These are phyloP conservation scores for Hippocampus kuda DNA, from an alignment of 2,797 vertebrate genomes.

Conservation along the genomic window DNA sequence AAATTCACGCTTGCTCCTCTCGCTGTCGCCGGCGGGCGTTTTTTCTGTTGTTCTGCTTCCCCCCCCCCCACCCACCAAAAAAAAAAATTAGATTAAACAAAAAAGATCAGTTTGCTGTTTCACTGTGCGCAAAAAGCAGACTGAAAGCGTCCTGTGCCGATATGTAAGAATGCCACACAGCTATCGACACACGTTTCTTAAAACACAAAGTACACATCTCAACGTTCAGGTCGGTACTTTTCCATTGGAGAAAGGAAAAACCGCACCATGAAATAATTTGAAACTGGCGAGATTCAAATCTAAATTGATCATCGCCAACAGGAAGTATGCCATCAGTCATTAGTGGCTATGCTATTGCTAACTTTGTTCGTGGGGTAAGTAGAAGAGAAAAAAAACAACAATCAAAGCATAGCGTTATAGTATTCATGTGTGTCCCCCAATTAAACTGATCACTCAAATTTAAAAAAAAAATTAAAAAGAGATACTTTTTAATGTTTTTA, in stretches of 20 bases:
- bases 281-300: no score
- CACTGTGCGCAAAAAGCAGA: not conserved
- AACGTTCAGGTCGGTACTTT: no score
- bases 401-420: not conserved
- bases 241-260: no score
- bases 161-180: no score
- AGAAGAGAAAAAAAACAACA: not conserved
- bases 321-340: no score
- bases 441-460: not conserved
- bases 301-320: no score
- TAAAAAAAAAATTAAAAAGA: no score
- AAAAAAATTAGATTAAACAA: constrained; percentile 37
- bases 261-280: no score
- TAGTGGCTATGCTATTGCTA: not conserved
- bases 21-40: constrained; percentile 22
- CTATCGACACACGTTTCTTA: not conserved
- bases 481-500: not conserved
- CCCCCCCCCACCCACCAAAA: constrained; percentile 5
- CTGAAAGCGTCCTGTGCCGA: not conserved
- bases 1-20: constrained; percentile 16
- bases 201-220: no score
- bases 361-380: not conserved
- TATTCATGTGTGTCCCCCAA: no score
- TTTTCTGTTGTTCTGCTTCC: constrained; percentile 20
- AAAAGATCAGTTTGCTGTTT: constrained; percentile 1